phyloP scores from a whole-genome alignment of 2,888 invertebrate genomes.

The Eupithecia tripunctaria region DNA sequence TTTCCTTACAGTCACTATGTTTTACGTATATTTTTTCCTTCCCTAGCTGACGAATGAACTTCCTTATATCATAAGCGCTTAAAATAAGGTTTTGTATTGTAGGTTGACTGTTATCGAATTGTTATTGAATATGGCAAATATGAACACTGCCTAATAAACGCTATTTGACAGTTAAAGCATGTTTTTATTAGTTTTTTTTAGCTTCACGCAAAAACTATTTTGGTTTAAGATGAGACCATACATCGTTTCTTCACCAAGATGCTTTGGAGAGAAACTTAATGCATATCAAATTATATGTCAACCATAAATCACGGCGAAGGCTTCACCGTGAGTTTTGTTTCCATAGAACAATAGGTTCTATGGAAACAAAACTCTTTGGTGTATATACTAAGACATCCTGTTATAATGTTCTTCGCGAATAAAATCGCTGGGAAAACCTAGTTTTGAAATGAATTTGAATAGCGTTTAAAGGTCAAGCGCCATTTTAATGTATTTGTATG shows the following conservation, averaged over 20 bases:
- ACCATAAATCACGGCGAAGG: not conserved
- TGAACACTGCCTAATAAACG: constrained; percentile 8
- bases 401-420: not conserved
- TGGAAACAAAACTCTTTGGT: not conserved
- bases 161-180: not conserved
- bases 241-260: not conserved
- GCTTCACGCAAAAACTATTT: not conserved
- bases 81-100: constrained; percentile 31
- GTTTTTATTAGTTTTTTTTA: not conserved
- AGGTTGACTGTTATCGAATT: constrained; percentile 23
- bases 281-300: constrained; percentile 6
- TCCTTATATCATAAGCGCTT: constrained; percentile 24
- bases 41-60: constrained; percentile 1
- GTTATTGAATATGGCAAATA: constrained; percentile 28
- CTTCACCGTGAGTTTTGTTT: too few relatives aligned
- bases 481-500: constrained; percentile 8
- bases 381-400: not conserved
- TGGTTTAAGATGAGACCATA: not conserved
- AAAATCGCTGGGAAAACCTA: not conserved
- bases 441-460: constrained; percentile 1
- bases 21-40: not conserved
- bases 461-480: constrained; percentile 19
- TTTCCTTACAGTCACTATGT: not conserved
- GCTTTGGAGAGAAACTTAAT: not conserved
- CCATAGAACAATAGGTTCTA: too few relatives aligned